Evolutionary conservation across 2,113 vertebrate genomes (phyloP).

Genomic region (Nesospiza acunhae): DNA sequence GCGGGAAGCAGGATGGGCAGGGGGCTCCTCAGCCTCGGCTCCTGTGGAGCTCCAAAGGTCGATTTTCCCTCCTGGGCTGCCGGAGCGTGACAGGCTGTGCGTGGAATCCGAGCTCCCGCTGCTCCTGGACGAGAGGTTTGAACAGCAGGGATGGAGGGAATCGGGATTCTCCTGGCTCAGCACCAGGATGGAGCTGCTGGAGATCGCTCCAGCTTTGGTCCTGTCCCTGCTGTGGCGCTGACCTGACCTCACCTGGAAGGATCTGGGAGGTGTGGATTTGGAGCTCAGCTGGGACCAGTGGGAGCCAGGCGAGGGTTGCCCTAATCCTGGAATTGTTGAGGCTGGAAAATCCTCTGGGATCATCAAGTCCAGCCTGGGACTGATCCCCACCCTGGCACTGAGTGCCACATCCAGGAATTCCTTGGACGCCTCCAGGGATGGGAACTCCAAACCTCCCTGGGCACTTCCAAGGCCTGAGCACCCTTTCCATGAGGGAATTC

Average conservation of each 20-base stretch:
- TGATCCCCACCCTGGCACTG: rapidly evolving
- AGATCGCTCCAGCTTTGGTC: not conserved
- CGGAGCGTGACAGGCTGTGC: not conserved
- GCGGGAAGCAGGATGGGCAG: not conserved
- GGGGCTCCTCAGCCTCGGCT: not conserved
- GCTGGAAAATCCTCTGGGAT: not conserved
- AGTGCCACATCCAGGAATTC: not conserved
- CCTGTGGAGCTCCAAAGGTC: not conserved
- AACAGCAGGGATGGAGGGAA: not conserved
- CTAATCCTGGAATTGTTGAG: not conserved
- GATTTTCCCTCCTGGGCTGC: not conserved
- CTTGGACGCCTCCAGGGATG: not conserved
- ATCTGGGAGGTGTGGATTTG: not conserved
- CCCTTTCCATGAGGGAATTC: not conserved
- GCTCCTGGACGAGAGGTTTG: rapidly evolving
- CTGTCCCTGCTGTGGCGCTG: rapidly evolving
- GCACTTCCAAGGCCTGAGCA: rapidly evolving
- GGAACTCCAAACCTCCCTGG: rapidly evolving
- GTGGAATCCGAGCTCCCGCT: not conserved
- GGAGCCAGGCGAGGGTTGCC: not conserved
- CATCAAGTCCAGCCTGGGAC: rapidly evolving
- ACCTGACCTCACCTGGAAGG: not conserved
- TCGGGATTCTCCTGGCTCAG: not conserved
- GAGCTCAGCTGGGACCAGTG: not conserved
- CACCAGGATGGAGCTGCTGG: not conserved